phyloP scores from a whole-genome alignment of 1,140 invertebrate species.

The Seison nebaliae region DNA sequence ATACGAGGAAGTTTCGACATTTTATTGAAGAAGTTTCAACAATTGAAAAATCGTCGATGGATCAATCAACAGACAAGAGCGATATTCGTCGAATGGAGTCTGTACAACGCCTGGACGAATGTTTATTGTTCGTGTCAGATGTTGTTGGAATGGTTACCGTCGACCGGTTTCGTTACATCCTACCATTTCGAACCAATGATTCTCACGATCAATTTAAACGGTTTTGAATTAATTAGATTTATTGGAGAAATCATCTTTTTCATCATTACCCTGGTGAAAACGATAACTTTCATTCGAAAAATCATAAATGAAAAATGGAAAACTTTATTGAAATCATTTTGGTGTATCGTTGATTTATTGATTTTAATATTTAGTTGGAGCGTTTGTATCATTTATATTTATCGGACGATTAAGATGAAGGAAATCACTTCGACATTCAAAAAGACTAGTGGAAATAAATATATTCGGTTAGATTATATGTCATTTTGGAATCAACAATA shows the following conservation, averaged over 20 bases:
- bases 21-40: slow-evolving; percentile 18
- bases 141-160: background rate
- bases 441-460: slow-evolving; percentile 29
- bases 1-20: slow-evolving; percentile 22
- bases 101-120: slow-evolving; percentile 30
- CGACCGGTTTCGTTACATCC: background rate
- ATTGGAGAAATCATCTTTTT: too few relatives aligned
- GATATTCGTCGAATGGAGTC: slow-evolving; percentile 34
- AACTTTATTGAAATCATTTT: too few relatives aligned
- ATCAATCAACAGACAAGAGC: slow-evolving; percentile 33
- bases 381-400: slow-evolving; percentile 26
- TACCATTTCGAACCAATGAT: background rate
- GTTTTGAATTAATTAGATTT: too few relatives aligned
- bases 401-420: slow-evolving; percentile 21
- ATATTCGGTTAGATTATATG: slow-evolving; percentile 31
- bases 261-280: too few relatives aligned
- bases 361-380: slow-evolving; percentile 26
- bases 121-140: background rate
- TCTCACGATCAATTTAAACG: too few relatives aligned
- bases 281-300: too few relatives aligned
- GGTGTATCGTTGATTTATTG: too few relatives aligned
- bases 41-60: slow-evolving; percentile 30
- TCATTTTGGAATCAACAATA: slow-evolving; percentile 30
- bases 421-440: slow-evolving; percentile 24
- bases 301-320: too few relatives aligned